phyloP scores from a whole-genome alignment of 2,797 vertebrate genomes.

The Bovichtus variegatus region DNA sequence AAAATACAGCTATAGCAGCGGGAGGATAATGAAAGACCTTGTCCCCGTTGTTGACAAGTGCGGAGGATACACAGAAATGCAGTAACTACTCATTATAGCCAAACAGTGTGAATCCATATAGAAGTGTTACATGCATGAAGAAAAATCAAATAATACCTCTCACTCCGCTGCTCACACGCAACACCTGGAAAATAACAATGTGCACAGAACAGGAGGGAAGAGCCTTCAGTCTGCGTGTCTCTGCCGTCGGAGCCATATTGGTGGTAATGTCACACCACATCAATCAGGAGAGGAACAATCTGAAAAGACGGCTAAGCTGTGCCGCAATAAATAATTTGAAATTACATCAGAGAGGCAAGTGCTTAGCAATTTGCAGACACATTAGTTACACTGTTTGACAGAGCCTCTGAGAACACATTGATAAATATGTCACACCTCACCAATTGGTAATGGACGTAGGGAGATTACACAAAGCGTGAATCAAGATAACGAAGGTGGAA shows the following conservation, averaged over 20 bases:
- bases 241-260: slow-evolving; percentile 52
- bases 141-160: slow-evolving; percentile 58
- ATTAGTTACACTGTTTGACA: slow-evolving; percentile 63
- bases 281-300: slow-evolving; percentile 58
- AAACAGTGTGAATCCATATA: slow-evolving; percentile 56
- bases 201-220: slow-evolving; percentile 44
- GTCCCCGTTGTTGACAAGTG: slow-evolving; percentile 69
- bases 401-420: slow-evolving; percentile 55
- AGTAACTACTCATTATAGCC: slow-evolving; percentile 66
- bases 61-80: slow-evolving; percentile 67
- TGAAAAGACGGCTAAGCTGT: slow-evolving; percentile 44
- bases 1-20: slow-evolving; percentile 58
- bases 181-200: slow-evolving; percentile 40
- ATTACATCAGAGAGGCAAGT: slow-evolving; percentile 44
- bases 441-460: slow-evolving; percentile 44
- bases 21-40: slow-evolving; percentile 70
- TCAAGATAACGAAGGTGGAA: slow-evolving; percentile 48
- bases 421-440: slow-evolving; percentile 63
- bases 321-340: slow-evolving; percentile 50
- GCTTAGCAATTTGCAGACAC: slow-evolving; percentile 54
- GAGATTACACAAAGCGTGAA: slow-evolving; percentile 42
- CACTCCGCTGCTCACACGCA: slow-evolving; percentile 30
- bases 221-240: slow-evolving; percentile 38
- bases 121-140: slow-evolving; percentile 62
- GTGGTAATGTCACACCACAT: slow-evolving; percentile 68